Percentiles rank a stretch among this genome's conserved stretches.
These are phyloP conservation scores for Lasiommata megera DNA, from an alignment of 2,888 invertebrate species.

Conservation along the genomic window DNA sequence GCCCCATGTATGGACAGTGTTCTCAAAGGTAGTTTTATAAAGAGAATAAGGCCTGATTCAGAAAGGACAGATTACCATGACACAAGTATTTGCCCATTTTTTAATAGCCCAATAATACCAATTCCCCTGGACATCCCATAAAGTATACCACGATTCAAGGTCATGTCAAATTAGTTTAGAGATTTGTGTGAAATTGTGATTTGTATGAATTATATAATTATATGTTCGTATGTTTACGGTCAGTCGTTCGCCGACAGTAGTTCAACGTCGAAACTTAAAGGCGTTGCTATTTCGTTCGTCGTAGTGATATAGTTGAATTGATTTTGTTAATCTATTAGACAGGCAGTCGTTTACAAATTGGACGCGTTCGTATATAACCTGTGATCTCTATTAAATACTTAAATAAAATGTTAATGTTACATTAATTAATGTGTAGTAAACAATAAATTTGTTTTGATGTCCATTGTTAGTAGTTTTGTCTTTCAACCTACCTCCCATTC, in stretches of 20 bases:
- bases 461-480: background rate
- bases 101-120: too few species aligned
- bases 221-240: background rate
- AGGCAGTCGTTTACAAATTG: constrained; percentile 18
- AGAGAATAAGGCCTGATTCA: too few species aligned
- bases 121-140: too few species aligned
- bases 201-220: too few species aligned
- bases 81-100: too few species aligned
- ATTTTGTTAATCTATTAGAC: constrained; percentile 17
- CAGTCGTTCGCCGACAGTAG: background rate
- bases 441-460: constrained; percentile 24
- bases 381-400: constrained; percentile 61
- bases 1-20: too few species aligned
- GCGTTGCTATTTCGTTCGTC: background rate
- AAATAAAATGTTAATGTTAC: constrained; percentile 49
- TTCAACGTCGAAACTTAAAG: constrained; percentile 1
- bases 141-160: too few species aligned
- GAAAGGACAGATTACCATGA: too few species aligned
- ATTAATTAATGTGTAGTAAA: constrained; percentile 36
- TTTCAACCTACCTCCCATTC: too few species aligned
- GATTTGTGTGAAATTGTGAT: too few species aligned
- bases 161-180: background rate
- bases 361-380: constrained; percentile 41
- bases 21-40: too few species aligned
- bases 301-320: background rate